Evolutionary conservation across 2,888 invertebrate species (phyloP), one percentile per base, ranked within the genome.

Genomic region (Drosophila borborema): DNA sequence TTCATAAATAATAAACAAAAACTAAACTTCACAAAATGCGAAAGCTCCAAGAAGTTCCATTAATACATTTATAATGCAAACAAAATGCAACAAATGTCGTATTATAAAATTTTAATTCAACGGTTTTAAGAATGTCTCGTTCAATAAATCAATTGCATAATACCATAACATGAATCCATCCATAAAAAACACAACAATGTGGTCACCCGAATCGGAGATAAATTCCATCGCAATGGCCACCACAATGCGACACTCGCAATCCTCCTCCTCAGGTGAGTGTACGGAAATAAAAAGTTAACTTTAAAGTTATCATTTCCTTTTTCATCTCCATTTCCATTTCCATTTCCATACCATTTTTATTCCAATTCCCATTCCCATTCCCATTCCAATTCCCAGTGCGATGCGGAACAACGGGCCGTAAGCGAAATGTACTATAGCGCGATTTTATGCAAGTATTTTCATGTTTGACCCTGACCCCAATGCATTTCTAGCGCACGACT

Each of bases 191-290:
- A 55, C 41, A 51, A 90, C 64, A 82, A 95, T 96, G 95, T 96
- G 96, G 95, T 95, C 95, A 91, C 95, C 95, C 51, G 95, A 95
- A 87, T 95, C 95, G 75, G 97, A 97, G 94, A 97, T 97, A 93
- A 97, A 95, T 93, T 96, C 97, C 89, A 97, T 97, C 93, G 97
- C 97, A 92, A 97, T 97, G 97, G 92, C 92, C 96, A 92, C 93
- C 72, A 96, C 95, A 76, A 94, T 96, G 93, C 95, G 95, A 89
- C 95, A 95, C 91, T 96, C 96, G 92, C 94, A 95, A 89, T 96
- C 96, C 92, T 95, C 95, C 92, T 96, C 96, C 90, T 97, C 97
- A 91, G 97, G 97, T 94, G 94, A 95, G 95, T 94, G 59, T 10
- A 36, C 23, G 60, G n/a, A 28, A 45, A 79, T 65, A 63, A 62